Percentiles rank a stretch among this genome's conserved stretches.
Conservation (phyloP, 2,113 vertebrate genomes). For the Mohoua ochrocephala region DNA sequence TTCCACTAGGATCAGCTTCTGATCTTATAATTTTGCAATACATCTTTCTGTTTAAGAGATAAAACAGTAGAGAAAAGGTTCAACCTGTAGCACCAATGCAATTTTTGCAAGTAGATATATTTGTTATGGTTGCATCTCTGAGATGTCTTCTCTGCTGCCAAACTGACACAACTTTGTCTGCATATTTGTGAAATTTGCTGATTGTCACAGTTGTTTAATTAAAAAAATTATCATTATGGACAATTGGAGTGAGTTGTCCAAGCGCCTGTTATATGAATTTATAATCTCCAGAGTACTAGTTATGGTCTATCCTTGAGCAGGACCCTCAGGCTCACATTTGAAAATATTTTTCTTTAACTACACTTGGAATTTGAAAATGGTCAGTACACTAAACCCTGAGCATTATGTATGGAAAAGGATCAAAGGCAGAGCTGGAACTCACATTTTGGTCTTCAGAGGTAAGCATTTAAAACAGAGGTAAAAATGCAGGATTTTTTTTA, state of each 20-base stretch:
- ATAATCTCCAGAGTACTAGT: neutral
- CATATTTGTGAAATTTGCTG: neutral
- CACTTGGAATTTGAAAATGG: neutral
- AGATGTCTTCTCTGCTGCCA: neutral
- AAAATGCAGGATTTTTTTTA: fast-evolving
- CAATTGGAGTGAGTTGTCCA: neutral
- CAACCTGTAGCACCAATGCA: neutral
- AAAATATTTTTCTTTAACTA: neutral
- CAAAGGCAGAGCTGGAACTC: neutral
- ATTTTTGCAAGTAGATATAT: neutral
- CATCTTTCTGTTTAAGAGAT: neutral
- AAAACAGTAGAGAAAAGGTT: neutral
- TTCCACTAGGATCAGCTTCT: neutral
- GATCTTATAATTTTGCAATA: neutral
- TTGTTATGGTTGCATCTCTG: neutral
- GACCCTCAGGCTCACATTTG: neutral
- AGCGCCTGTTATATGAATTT: neutral
- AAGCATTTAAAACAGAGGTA: neutral
- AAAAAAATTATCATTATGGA: neutral
- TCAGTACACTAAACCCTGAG: neutral
- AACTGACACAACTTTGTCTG: neutral
- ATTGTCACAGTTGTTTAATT: neutral
- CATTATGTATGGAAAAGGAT: neutral
- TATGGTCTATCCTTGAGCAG: neutral
- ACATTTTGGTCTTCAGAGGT: neutral